Conservation (phyloP, 2,888 invertebrate genomes). For the Polydrusus tereticollis region DNA sequence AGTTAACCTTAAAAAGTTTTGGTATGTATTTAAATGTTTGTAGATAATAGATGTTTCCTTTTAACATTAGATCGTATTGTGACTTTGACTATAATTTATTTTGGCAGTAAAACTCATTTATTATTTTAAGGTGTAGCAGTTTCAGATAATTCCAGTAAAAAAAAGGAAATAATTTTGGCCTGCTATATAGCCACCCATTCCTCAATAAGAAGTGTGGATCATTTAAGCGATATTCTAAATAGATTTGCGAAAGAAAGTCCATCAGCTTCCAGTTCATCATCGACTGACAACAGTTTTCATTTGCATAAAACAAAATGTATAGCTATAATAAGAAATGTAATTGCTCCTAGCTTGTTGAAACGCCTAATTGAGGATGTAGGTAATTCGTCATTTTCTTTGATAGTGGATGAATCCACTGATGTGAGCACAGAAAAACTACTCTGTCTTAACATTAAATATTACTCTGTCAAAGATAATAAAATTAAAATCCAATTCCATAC, state of each 20-base stretch:
- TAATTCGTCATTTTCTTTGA: constrained; percentile 21
- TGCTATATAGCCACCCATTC: constrained; percentile 22
- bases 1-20: too few species aligned
- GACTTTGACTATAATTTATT: too few species aligned
- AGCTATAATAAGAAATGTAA: constrained; percentile 24
- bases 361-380: constrained; percentile 18
- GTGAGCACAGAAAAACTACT: not conserved
- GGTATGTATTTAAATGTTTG: too few species aligned
- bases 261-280: constrained; percentile 6
- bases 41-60: too few species aligned
- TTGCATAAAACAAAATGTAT: constrained; percentile 25
- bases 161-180: constrained; percentile 17
- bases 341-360: constrained; percentile 14
- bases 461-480: not conserved
- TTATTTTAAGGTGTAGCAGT: too few species aligned
- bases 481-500: not conserved
- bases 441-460: not conserved
- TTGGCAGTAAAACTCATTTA: too few species aligned
- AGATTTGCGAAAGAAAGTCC: too few species aligned
- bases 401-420: constrained; percentile 27
- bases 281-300: constrained; percentile 9
- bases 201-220: constrained; percentile 19
- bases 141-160: too few species aligned
- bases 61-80: too few species aligned
- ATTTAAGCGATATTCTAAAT: not conserved